Evolutionary conservation across 2,113 vertebrate species (phyloP).

Genomic region (Amazona guildingii): DNA sequence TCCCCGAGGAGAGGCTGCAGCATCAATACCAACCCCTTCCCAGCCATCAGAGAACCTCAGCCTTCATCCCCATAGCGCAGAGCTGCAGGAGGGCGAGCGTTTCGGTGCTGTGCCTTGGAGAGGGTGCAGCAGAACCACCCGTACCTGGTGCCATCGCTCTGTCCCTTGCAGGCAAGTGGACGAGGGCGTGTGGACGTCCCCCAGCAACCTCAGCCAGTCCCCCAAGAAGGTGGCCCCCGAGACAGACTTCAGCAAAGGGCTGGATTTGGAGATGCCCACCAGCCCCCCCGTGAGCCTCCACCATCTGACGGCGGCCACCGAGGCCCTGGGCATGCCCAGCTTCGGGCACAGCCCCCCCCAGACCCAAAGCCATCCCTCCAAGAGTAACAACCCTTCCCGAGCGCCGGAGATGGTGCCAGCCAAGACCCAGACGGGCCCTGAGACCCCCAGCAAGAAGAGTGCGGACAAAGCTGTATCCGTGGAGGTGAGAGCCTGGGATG

Average conservation of each 20-base stretch:
- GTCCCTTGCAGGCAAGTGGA: constrained; percentile 84
- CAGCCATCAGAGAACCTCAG: not conserved
- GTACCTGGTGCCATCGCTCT: not conserved
- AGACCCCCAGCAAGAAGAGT: constrained; percentile 82
- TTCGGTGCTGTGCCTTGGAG: not conserved
- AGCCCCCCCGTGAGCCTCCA: constrained; percentile 87
- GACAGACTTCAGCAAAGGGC: constrained; percentile 81
- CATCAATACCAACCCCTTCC: not conserved
- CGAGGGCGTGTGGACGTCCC: constrained; percentile 86
- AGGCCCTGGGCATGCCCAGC: constrained; percentile 55
- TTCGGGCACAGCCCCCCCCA: constrained; percentile 66
- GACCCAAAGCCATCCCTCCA: constrained; percentile 72
- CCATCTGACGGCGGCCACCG: constrained; percentile 80
- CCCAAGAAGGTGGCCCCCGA: constrained; percentile 84
- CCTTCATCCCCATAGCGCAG: rapidly evolving
- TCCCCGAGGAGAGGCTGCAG: not conserved
- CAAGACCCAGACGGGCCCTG: constrained; percentile 84
- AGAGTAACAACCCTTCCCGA: constrained; percentile 76
- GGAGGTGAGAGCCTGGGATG: constrained; percentile 76
- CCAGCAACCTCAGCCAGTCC: constrained; percentile 83
- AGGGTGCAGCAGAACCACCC: not conserved
- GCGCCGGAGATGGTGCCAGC: constrained; percentile 70
- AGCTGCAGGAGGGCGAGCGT: not conserved
- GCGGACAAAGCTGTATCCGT: constrained; percentile 88
- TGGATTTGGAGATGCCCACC: constrained; percentile 87